Conservation (phyloP, 2,797 vertebrate genomes). For the Acanthurus tractus region DNA sequence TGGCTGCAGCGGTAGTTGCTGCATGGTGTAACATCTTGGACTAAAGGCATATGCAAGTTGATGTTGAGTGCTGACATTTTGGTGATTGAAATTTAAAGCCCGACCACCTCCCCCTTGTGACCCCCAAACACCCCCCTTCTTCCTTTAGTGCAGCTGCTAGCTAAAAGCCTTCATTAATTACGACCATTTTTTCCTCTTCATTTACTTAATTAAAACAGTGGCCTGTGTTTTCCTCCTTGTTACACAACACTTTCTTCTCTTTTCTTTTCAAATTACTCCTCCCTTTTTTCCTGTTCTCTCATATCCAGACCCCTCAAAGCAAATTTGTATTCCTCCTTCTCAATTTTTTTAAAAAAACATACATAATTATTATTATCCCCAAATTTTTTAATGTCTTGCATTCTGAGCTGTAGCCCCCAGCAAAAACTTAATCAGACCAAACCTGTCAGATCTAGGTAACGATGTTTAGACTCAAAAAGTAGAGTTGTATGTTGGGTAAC, state of each 20-base stretch:
- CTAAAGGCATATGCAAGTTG: slow-evolving; percentile 77
- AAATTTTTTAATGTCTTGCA: background rate
- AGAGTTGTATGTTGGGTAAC: background rate
- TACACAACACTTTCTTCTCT: slow-evolving; percentile 63
- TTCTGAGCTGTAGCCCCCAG: background rate
- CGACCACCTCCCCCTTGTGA: slow-evolving; percentile 36
- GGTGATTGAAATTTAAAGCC: slow-evolving; percentile 54
- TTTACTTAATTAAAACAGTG: slow-evolving; percentile 80
- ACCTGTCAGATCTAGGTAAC: background rate
- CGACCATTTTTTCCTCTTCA: slow-evolving; percentile 73
- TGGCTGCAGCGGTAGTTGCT: slow-evolving; percentile 61
- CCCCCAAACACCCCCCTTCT: slow-evolving; percentile 42
- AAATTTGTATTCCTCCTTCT: slow-evolving; percentile 7
- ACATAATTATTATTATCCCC: background rate
- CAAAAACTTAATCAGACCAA: background rate
- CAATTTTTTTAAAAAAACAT: background rate
- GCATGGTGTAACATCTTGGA: slow-evolving; percentile 72
- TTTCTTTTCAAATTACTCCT: slow-evolving; percentile 69
- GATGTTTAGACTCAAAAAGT: background rate
- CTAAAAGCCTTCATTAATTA: slow-evolving; percentile 81
- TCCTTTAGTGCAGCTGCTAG: slow-evolving; percentile 71
- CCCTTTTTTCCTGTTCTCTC: slow-evolving; percentile 46
- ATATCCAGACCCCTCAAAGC: slow-evolving; percentile 3
- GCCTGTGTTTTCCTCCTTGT: slow-evolving; percentile 71
- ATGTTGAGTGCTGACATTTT: slow-evolving; percentile 78